These are phyloP conservation scores for Lepidurus packardi DNA, from an alignment of 1,140 invertebrate species.

Conservation along the genomic window DNA sequence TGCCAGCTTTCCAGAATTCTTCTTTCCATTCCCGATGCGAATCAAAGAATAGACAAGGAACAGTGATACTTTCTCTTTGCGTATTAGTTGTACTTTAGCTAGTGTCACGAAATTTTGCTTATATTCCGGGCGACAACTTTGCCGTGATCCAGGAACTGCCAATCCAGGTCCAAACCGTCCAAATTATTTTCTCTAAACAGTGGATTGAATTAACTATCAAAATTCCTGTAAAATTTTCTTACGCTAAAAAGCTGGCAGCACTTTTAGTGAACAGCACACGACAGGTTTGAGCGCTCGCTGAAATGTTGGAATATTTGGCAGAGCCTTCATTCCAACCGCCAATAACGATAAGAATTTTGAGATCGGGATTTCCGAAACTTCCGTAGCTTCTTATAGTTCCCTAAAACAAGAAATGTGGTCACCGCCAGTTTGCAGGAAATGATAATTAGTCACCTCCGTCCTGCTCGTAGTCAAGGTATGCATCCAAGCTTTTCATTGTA, in stretches of 20 bases:
- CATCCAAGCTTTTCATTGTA: conserved; percentile 62
- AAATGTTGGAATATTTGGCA: conserved; percentile 68
- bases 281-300: conserved; percentile 52
- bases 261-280: conserved; percentile 59
- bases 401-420: conserved; percentile 31
- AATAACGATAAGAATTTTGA: conserved; percentile 72
- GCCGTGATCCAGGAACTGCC: conserved; percentile 72
- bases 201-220: background rate
- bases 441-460: conserved; percentile 52
- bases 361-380: conserved; percentile 60
- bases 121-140: conserved; percentile 59
- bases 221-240: conserved; percentile 35
- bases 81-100: conserved; percentile 54
- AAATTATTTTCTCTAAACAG: conserved; percentile 65
- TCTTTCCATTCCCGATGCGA: conserved; percentile 27
- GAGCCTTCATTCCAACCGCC: conserved; percentile 87
- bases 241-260: conserved; percentile 58
- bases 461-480: conserved; percentile 67
- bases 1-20: conserved; percentile 38
- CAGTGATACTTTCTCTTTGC: background rate
- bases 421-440: background rate
- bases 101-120: conserved; percentile 68
- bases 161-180: conserved; percentile 70
- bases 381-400: conserved; percentile 60
- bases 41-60: background rate